Conservation (phyloP, 2,797 vertebrate genomes). For the Oreochromis mossambicus region DNA sequence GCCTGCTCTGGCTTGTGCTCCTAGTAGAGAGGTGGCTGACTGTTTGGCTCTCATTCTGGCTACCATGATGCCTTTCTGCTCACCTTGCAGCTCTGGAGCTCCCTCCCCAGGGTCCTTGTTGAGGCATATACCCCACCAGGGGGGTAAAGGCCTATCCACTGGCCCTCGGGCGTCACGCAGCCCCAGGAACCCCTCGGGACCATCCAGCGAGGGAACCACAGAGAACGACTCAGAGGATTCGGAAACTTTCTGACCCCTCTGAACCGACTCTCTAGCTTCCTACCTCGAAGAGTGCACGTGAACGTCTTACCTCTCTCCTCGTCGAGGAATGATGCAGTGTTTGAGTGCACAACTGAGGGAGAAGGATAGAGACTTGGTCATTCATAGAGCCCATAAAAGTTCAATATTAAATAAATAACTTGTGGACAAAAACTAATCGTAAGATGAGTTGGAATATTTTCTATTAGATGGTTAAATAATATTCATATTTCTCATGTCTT, state of each 20-base stretch:
- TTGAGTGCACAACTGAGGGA: background rate
- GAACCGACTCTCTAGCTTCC: constrained; percentile 1
- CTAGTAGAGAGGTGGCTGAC: constrained; percentile 97
- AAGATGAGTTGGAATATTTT: background rate
- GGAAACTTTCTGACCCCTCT: constrained; percentile 86
- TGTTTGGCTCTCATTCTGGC: constrained; percentile 99
- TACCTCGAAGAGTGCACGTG: constrained; percentile 30
- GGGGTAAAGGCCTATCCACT: constrained; percentile 34
- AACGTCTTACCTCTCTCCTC: background rate
- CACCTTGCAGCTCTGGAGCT: constrained; percentile 93
- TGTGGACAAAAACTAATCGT: background rate
- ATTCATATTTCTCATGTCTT: background rate
- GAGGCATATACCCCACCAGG: constrained; percentile 68
- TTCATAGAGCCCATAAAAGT: background rate
- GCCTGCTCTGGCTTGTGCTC: constrained; percentile 97
- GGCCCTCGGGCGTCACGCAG: constrained; percentile 53
- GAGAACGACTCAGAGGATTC: constrained; percentile 94
- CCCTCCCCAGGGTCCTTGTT: constrained; percentile 88
- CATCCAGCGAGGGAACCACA: constrained; percentile 75
- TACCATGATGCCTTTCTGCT: constrained; percentile 98
- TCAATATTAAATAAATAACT: background rate
- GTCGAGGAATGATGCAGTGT: background rate
- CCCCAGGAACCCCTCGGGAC: constrained; percentile 67
- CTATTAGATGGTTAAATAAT: background rate
- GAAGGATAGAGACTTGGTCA: constrained; percentile 13